Evolutionary conservation across 2,888 invertebrate genomes (phyloP).

Genomic region (Sipha maydis): DNA sequence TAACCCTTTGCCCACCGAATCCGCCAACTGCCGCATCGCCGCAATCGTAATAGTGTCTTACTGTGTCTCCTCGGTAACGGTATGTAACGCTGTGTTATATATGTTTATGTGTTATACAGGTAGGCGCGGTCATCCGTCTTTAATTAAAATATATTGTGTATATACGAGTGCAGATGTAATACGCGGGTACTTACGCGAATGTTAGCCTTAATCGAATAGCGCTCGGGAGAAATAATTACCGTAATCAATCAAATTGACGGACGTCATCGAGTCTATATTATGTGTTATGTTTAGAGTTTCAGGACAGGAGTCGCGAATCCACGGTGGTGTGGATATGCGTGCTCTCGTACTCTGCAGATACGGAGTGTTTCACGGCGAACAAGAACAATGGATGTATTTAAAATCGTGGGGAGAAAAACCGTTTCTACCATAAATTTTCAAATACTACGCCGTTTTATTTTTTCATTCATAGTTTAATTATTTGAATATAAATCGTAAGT

Average conservation of each 20-base stretch:
- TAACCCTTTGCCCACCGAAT: neutral
- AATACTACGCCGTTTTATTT: too few relatives aligned
- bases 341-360: too few relatives aligned
- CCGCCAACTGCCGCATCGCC: too few relatives aligned
- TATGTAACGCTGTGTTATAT: neutral
- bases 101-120: neutral
- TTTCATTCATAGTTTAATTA: too few relatives aligned
- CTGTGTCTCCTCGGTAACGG: neutral
- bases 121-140: neutral
- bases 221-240: neutral
- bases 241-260: conserved; percentile 14
- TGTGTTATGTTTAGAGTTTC: neutral
- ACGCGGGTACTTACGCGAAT: neutral
- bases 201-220: neutral
- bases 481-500: too few relatives aligned
- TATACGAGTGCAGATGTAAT: neutral
- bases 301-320: too few relatives aligned
- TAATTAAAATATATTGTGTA: neutral
- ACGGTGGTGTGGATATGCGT: too few relatives aligned
- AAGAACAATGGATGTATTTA: too few relatives aligned
- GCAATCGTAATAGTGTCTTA: neutral
- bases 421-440: too few relatives aligned
- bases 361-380: too few relatives aligned
- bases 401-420: too few relatives aligned
- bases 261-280: neutral